Percentiles rank a stretch among this genome's conserved stretches.
Conservation (phyloP, 2,888 invertebrate species). For the Apotomis turbidana region DNA sequence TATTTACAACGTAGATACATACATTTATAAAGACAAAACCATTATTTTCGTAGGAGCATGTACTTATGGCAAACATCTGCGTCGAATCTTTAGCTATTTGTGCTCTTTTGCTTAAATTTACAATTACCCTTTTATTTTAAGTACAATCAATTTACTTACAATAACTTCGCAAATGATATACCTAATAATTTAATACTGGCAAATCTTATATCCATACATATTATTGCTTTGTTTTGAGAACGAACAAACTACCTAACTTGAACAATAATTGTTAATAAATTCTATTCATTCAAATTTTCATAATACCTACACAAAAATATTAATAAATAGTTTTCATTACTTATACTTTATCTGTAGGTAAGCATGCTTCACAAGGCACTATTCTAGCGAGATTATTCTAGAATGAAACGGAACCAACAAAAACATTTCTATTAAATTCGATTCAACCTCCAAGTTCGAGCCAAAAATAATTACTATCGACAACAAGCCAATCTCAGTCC, state of each 20-base stretch:
- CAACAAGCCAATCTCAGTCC: slow-evolving; percentile 60
- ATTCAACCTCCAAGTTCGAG: slow-evolving; percentile 75
- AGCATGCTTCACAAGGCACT: slow-evolving; percentile 83
- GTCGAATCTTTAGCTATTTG: slow-evolving; percentile 17
- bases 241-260: slow-evolving; percentile 52
- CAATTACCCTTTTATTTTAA: slow-evolving; percentile 53
- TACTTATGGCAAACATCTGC: slow-evolving; percentile 16
- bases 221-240: slow-evolving; percentile 72
- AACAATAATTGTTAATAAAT: slow-evolving; percentile 47
- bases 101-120: slow-evolving; percentile 41
- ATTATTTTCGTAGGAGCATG: slow-evolving; percentile 22
- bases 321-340: slow-evolving; percentile 64
- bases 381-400: slow-evolving; percentile 76
- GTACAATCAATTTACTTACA: slow-evolving; percentile 55
- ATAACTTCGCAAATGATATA: slow-evolving; percentile 52
- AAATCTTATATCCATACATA: slow-evolving; percentile 63
- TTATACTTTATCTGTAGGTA: slow-evolving; percentile 65
- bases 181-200: slow-evolving; percentile 65
- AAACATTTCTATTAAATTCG: slow-evolving; percentile 77
- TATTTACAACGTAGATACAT: slow-evolving; percentile 52
- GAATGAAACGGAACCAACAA: slow-evolving; percentile 65
- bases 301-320: slow-evolving; percentile 75
- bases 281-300: slow-evolving; percentile 54
- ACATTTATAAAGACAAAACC: slow-evolving; percentile 36
- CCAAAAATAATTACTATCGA: slow-evolving; percentile 74